phyloP scores from a whole-genome alignment of 2,888 invertebrate species.

The Hermaeophaga mercurialis region DNA sequence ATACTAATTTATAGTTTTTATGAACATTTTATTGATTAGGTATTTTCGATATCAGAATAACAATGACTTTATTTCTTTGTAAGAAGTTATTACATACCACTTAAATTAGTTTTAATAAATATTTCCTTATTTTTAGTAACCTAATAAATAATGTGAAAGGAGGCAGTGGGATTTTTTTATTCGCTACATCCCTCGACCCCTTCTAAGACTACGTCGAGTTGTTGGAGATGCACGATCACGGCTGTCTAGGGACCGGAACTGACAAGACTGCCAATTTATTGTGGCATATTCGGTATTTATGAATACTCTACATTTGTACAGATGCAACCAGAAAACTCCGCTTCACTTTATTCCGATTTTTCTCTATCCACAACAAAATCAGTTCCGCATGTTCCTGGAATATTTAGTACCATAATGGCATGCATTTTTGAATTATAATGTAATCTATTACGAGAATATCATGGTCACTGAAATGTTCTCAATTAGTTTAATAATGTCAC shows the following conservation, averaged over 20 bases:
- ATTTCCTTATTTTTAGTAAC: not conserved
- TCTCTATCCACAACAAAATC: slow-evolving; percentile 8
- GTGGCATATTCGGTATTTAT: slow-evolving; percentile 55
- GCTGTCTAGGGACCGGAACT: slow-evolving; percentile 53
- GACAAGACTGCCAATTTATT: slow-evolving; percentile 56
- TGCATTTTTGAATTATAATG: too few relatives aligned
- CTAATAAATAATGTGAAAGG: slow-evolving; percentile 19
- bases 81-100: too few relatives aligned
- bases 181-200: slow-evolving; percentile 20
- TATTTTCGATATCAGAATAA: too few relatives aligned
- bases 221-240: slow-evolving; percentile 54
- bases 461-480: too few relatives aligned
- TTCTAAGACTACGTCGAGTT: slow-evolving; percentile 34
- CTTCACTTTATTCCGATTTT: slow-evolving; percentile 19
- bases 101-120: too few relatives aligned
- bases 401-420: too few relatives aligned
- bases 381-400: slow-evolving; percentile 1
- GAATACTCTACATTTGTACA: slow-evolving; percentile 55
- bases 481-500: too few relatives aligned
- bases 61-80: too few relatives aligned
- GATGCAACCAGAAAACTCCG: slow-evolving; percentile 42
- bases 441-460: too few relatives aligned
- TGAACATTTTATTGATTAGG: too few relatives aligned
- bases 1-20: too few relatives aligned
- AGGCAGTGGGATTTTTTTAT: slow-evolving; percentile 23